Conservation (phyloP, 1,140 invertebrate genomes). For the Drosophila gunungcola region DNA sequence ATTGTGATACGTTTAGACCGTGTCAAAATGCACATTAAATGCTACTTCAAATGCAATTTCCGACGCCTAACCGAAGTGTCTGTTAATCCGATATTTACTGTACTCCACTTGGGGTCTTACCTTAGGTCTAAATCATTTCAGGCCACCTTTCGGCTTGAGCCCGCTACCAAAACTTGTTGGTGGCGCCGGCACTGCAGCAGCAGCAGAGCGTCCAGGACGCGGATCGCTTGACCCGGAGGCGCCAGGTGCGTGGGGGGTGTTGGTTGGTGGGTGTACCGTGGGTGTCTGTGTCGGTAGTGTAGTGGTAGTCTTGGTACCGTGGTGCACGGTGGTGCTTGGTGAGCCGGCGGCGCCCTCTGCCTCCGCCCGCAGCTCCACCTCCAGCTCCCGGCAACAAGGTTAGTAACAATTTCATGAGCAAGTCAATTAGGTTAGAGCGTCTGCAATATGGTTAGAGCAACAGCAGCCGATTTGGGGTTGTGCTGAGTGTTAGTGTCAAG, state of each 20-base stretch:
- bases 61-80: background rate
- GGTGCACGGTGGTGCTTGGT: slow-evolving; percentile 49
- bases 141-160: slow-evolving; percentile 35
- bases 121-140: slow-evolving; percentile 69
- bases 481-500: slow-evolving; percentile 60
- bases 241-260: slow-evolving; percentile 20
- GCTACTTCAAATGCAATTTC: background rate
- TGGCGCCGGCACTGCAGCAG: slow-evolving; percentile 50
- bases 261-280: slow-evolving; percentile 9
- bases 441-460: slow-evolving; percentile 69
- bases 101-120: slow-evolving; percentile 46
- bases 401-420: slow-evolving; percentile 83
- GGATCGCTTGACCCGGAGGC: slow-evolving; percentile 33
- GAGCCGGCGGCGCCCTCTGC: slow-evolving; percentile 34
- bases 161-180: slow-evolving; percentile 69
- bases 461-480: slow-evolving; percentile 33
- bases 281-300: slow-evolving; percentile 62
- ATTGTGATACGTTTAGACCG: background rate
- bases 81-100: slow-evolving; percentile 5
- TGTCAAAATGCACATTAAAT: slow-evolving; percentile 1
- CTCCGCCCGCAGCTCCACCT: slow-evolving; percentile 15
- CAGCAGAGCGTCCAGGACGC: slow-evolving; percentile 66
- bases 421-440: slow-evolving; percentile 72
- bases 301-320: slow-evolving; percentile 69
- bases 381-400: slow-evolving; percentile 62